Evolutionary conservation across 2,797 vertebrate genomes (phyloP).

Genomic region (Arremon brunneinucha): DNA sequence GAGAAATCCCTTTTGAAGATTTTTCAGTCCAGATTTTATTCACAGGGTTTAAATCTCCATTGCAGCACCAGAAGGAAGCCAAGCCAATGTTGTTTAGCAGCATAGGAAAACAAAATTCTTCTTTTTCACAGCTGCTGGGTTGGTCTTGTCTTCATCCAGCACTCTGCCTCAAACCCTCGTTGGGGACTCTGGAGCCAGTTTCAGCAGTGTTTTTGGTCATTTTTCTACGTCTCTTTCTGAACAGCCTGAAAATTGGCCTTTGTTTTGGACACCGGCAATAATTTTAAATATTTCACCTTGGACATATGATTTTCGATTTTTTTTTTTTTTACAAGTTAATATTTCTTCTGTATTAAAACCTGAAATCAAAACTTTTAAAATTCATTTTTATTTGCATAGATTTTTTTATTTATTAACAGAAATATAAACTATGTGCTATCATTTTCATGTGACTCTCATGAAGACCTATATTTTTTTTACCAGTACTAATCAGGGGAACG

Average conservation of each 20-base stretch:
- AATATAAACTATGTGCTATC: fast-evolving
- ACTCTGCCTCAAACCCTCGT: not conserved
- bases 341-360: not conserved
- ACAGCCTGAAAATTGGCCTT: not conserved
- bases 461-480: not conserved
- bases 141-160: not conserved
- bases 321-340: not conserved
- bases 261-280: not conserved
- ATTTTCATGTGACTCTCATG: not conserved
- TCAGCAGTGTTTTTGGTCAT: not conserved
- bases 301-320: fast-evolving
- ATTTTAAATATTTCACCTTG: not conserved
- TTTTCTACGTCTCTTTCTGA: not conserved
- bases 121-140: fast-evolving
- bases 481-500: not conserved
- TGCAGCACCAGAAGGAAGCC: not conserved
- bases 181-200: not conserved
- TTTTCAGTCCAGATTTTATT: not conserved
- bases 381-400: not conserved
- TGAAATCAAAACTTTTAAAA: fast-evolving
- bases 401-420: not conserved
- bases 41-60: not conserved
- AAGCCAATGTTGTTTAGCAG: not conserved
- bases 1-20: not conserved
- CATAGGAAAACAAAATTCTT: not conserved